phyloP scores from a whole-genome alignment of 1,140 invertebrate genomes.

The Drosophila mayri region DNA sequence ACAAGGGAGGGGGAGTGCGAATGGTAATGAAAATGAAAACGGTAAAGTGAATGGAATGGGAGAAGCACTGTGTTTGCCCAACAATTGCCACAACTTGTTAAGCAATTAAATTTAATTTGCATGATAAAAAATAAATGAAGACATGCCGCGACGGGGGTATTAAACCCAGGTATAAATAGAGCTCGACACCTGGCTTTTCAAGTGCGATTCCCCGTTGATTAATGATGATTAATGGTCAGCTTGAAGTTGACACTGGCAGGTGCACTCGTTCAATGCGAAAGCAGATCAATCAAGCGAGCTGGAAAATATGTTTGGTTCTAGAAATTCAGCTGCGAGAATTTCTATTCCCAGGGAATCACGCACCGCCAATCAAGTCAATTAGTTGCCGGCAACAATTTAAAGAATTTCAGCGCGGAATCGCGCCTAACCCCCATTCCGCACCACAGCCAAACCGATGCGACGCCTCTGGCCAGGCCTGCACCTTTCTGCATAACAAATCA shows the following conservation, averaged over 20 bases:
- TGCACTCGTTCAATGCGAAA: not conserved
- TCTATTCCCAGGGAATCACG: slow-evolving; percentile 55
- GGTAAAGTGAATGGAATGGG: not conserved
- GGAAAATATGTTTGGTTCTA: slow-evolving; percentile 16
- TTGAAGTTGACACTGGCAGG: slow-evolving; percentile 42
- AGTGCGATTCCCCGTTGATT: slow-evolving; percentile 48
- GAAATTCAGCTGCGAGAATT: not conserved
- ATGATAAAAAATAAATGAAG: slow-evolving; percentile 78
- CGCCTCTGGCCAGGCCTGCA: slow-evolving; percentile 63
- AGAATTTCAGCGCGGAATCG: slow-evolving; percentile 45
- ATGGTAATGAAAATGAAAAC: slow-evolving; percentile 4
- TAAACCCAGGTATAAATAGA: not conserved
- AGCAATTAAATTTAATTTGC: slow-evolving; percentile 77
- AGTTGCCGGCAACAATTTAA: slow-evolving; percentile 59
- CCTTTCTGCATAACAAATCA: slow-evolving; percentile 81
- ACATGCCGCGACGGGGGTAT: slow-evolving; percentile 1
- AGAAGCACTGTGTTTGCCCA: slow-evolving; percentile 21
- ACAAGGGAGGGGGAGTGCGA: not conserved
- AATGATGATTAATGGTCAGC: slow-evolving; percentile 68
- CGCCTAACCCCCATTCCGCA: not conserved
- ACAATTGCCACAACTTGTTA: slow-evolving; percentile 68
- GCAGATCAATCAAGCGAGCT: slow-evolving; percentile 42
- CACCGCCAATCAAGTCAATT: slow-evolving; percentile 71
- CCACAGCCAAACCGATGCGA: slow-evolving; percentile 22
- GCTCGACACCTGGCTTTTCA: slow-evolving; percentile 2